Conservation (phyloP, 2,888 invertebrate species). For the Drosophila hamatofila region DNA sequence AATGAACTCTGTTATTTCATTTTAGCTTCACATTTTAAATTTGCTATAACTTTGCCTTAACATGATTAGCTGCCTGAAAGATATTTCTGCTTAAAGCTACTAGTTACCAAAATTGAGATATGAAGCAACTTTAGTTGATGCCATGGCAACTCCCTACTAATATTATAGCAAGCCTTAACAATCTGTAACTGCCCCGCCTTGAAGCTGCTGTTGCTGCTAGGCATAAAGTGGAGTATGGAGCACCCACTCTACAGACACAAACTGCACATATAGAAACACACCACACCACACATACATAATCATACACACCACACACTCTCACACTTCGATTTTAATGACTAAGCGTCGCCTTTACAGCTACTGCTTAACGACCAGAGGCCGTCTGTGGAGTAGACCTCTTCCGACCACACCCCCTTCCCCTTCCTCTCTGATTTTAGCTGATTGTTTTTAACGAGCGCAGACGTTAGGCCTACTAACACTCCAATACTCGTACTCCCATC, state of each 20-base stretch:
- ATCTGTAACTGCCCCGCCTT: slow-evolving; percentile 5
- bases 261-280: slow-evolving; percentile 1
- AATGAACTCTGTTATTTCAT: neutral
- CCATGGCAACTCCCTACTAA: slow-evolving; percentile 30
- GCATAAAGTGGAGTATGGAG: slow-evolving; percentile 1
- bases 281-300: slow-evolving; percentile 6
- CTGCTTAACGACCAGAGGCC: slow-evolving; percentile 57
- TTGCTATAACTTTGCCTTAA: neutral
- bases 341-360: slow-evolving; percentile 58
- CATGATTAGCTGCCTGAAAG: neutral
- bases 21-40: neutral
- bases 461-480: slow-evolving; percentile 41
- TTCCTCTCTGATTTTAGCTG: neutral
- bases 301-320: neutral
- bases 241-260: neutral
- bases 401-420: neutral
- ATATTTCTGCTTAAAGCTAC: neutral
- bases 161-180: slow-evolving; percentile 41
- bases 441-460: slow-evolving; percentile 64
- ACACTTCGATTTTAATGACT: slow-evolving; percentile 54
- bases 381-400: slow-evolving; percentile 3
- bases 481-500: neutral
- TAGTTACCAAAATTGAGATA: neutral
- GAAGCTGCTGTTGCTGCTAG: slow-evolving; percentile 1
- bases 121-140: slow-evolving; percentile 22